A percentile compares a stretch with the other conserved stretches of the same genome.
Conservation (phyloP, 2,113 vertebrate species). For the Gadus chalcogrammus region DNA sequence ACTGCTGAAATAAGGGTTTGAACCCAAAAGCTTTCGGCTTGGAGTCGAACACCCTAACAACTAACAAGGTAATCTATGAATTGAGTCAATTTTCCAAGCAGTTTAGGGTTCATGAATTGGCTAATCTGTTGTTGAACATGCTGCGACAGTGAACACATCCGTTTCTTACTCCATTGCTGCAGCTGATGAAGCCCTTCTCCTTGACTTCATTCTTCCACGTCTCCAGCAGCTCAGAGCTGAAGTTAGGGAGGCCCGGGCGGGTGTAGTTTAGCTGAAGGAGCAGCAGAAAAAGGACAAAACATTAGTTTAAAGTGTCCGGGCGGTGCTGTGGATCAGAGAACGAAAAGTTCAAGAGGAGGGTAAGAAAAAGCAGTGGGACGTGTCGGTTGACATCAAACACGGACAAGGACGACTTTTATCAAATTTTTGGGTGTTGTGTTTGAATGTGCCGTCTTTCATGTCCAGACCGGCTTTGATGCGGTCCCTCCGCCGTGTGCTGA, state of each 20-base stretch:
- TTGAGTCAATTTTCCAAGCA: neutral
- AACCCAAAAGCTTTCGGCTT: no score
- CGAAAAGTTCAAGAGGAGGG: neutral
- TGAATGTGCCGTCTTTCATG: neutral
- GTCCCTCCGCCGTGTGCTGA: neutral
- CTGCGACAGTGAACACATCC: neutral
- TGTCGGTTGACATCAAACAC: neutral
- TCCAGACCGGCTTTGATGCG: neutral
- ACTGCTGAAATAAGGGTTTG: no score
- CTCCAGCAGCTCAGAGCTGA: constrained; percentile 86
- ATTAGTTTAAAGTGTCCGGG: no score
- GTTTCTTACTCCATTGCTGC: constrained; percentile 86
- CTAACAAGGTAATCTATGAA: no score
- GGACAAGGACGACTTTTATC: no score
- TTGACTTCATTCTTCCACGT: constrained; percentile 94
- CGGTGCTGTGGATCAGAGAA: neutral
- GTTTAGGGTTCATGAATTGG: neutral
- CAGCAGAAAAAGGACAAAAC: constrained; percentile 30
- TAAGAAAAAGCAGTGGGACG: neutral
- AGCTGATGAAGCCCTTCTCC: constrained; percentile 94
- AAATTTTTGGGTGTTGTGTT: no score
- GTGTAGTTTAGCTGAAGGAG: constrained; percentile 90
- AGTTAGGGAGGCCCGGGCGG: constrained; percentile 91
- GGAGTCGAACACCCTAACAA: no score
- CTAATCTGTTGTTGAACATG: neutral